A percentile compares a stretch with the other conserved stretches of the same genome.
Conservation (phyloP, 2,113 vertebrate genomes). For the Lipotes vexillifer region DNA sequence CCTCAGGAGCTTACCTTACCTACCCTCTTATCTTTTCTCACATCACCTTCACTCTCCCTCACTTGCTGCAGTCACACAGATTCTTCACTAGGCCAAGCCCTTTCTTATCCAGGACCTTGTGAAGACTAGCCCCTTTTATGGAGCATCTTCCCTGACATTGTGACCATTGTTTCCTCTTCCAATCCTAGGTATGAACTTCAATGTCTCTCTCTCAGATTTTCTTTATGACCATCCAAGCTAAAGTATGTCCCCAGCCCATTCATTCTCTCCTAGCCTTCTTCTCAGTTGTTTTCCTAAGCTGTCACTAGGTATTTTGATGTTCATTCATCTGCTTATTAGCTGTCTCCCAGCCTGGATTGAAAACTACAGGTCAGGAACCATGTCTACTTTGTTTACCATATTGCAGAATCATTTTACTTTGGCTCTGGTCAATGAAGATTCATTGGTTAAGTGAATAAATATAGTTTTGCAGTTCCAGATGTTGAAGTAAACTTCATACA, state of each 20-base stretch:
- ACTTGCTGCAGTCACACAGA: neutral
- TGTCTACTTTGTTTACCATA: neutral
- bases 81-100: neutral
- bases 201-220: neutral
- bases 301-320: neutral
- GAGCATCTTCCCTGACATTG: neutral
- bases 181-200: neutral
- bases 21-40: neutral
- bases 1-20: neutral
- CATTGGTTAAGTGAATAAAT: neutral
- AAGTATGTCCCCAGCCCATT: accelerated
- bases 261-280: neutral
- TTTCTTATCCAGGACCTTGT: neutral
- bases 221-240: neutral
- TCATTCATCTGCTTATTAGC: neutral
- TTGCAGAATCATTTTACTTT: neutral
- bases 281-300: neutral
- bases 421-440: neutral
- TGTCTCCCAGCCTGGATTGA: neutral
- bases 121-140: neutral
- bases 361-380: neutral
- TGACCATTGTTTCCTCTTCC: neutral
- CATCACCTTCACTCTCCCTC: neutral
- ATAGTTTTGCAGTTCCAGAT: neutral
- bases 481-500: neutral